Base-by-base conservation (phyloP, 2,113 vertebrate genomes). In the Ctenodactylus gundi region DNA sequence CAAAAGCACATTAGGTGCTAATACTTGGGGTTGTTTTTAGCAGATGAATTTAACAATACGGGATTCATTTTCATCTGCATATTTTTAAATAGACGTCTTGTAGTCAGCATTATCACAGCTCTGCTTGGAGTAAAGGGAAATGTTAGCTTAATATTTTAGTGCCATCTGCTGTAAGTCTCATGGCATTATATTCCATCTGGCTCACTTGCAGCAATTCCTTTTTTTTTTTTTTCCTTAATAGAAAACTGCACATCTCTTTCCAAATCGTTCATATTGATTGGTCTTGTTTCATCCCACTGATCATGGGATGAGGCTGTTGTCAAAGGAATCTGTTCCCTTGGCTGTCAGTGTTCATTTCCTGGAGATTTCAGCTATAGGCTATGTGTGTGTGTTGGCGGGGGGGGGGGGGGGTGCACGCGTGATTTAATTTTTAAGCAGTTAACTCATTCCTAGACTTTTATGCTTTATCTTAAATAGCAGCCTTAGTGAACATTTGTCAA, bases 131-230 rank as follows among this genome's bases (percentile, higher is more conserved):
- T 97, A 97, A 96, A 98, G 96, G 96, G 97, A 96, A 97, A 97
- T 94, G 96, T 96, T 98, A 98, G 98, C 97, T 98, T 98, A 98
- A 98, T 98, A 98, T 98, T 97, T 97, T 86, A 97, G 97, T 98
- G 97, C 98, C 98, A 98, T 98, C 98, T 98, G 98, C 97, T 98
- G 94, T 96, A 96, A 96, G 96, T 95, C 96, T 96, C 93, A 96
- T 97, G 94, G 97, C 97, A 96, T 97, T 96, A 94, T 34, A 34
- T 39, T 82, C 97, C 98, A 98, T 98, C 97, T 98, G 98, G 93
- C 57, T 97, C 85, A 46, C 27, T n/a, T 97, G 94, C 92, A 96
- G 97, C 77, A 44, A 41, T 92, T 95, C 46, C 18, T 29, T 39
- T 34, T 90, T 18, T 89, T 96, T 97, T 94, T 95, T 94, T 95